These are phyloP conservation scores for Beris morrisii DNA, from an alignment of 2,888 invertebrate genomes.

Conservation along the genomic window DNA sequence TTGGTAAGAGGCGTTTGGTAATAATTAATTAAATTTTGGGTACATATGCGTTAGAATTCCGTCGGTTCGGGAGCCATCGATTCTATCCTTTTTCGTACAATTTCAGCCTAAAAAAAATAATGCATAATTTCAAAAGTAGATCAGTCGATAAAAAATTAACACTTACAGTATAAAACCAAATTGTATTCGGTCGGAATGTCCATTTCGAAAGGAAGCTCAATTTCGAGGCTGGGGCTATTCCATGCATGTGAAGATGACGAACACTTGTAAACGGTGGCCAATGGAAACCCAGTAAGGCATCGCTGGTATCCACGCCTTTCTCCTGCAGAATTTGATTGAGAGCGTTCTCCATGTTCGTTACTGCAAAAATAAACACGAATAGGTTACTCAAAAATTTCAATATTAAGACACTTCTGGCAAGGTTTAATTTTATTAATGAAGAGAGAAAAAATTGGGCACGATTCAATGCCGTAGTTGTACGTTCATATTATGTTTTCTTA, in stretches of 20 bases:
- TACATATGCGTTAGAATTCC: no score
- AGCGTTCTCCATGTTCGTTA: conserved; percentile 65
- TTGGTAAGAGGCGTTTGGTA: no score
- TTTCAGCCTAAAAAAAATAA: no score
- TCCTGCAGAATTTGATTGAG: conserved; percentile 57
- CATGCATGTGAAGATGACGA: conserved; percentile 81
- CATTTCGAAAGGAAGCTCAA: conserved; percentile 68
- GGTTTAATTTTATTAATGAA: background rate
- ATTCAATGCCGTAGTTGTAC: no score
- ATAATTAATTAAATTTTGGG: no score
- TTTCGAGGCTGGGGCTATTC: conserved; percentile 75
- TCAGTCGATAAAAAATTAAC: no score
- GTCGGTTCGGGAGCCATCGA: no score
- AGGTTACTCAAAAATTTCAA: background rate
- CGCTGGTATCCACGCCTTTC: conserved; percentile 57
- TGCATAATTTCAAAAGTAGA: no score
- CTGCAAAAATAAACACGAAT: conserved; percentile 55
- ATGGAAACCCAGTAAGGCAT: conserved; percentile 76
- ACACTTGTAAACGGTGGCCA: conserved; percentile 89
- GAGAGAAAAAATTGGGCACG: no score
- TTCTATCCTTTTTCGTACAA: no score
- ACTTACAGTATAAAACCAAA: conserved; percentile 81
- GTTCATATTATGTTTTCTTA: no score
- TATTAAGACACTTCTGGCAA: background rate
- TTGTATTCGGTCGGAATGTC: conserved; percentile 72